Base-by-base conservation (phyloP, 2,888 invertebrate genomes). In the Dendrolimus houi region DNA sequence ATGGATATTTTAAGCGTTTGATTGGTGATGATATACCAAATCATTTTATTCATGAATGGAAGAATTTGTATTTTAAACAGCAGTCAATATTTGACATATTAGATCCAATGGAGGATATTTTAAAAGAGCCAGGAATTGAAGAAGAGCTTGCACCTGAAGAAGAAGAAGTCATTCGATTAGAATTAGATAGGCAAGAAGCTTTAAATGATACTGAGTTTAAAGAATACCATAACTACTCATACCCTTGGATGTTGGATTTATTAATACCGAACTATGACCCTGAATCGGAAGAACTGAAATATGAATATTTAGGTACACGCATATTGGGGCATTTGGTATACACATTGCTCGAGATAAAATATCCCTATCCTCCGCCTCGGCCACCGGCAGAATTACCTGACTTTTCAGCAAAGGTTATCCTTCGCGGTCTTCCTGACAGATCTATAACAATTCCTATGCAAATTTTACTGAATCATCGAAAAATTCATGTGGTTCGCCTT, bases 191-290 rank as follows among this genome's bases (percentile, higher is more conserved):
- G 54, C 92, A 92, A 70, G 86, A 92, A 60, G 75, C 81, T 12
- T 69, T 93, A 54, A 92, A 93, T 73, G 85, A 92, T 54, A 75
- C 75, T 52, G 93, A 93, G 65, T 92, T 94, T 63, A 72, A 84
- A 41, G 91, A 92, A 63, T 94, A 94, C 74, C 83, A 91, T 56
- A 75, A 88, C 59, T 87, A 89, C 59, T 74, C 77, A 10, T 79
- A 87, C 61, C 92, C 92, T 0, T 94, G 94, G 94, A 74, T 71
- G 55, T 72, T 92, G 57, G 81, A 91, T 57, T 74, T 81, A 54
- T 77, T 92, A 52, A 69, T 87, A 57, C 85, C 86, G 7, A 83
- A 88, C 62, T 83, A 81, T 64, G 80, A 87, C 54, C 70, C 81
- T 0, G 83, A 88, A 57, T 81, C 81, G 10, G 85, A 87, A 60